phyloP scores from a whole-genome alignment of 2,113 vertebrate genomes.

The Myanophis thanlyinensis region DNA sequence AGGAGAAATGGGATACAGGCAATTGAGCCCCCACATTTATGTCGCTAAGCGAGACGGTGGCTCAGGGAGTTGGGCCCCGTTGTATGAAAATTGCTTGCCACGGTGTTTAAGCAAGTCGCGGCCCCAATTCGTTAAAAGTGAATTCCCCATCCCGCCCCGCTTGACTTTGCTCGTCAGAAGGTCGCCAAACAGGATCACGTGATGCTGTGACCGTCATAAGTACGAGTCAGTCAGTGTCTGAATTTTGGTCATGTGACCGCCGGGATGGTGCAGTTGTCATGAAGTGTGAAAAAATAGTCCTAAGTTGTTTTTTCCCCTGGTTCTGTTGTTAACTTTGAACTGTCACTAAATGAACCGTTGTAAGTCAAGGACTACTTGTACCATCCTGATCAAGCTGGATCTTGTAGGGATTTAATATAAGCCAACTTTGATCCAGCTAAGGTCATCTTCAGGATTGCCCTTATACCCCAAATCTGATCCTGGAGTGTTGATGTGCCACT shows the following conservation, averaged over 20 bases:
- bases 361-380: no score
- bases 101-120: no score
- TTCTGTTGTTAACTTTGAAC: background rate
- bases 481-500: background rate
- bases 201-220: no score
- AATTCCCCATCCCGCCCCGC: no score
- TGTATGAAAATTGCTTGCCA: background rate
- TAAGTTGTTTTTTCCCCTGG: background rate
- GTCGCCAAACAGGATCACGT: no score
- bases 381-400: background rate
- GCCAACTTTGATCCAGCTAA: background rate
- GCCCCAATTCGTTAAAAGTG: no score
- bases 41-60: background rate
- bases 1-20: no score
- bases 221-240: no score
- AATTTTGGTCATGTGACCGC: no score
- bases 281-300: background rate
- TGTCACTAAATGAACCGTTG: background rate
- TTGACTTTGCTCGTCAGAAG: no score
- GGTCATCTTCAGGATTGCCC: background rate
- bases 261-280: rapidly evolving
- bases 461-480: background rate
- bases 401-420: background rate
- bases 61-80: no score
- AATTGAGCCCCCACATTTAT: background rate